These are phyloP conservation scores for Phyllotreta cruciferae DNA, from an alignment of 2,888 invertebrate species.

Conservation along the genomic window DNA sequence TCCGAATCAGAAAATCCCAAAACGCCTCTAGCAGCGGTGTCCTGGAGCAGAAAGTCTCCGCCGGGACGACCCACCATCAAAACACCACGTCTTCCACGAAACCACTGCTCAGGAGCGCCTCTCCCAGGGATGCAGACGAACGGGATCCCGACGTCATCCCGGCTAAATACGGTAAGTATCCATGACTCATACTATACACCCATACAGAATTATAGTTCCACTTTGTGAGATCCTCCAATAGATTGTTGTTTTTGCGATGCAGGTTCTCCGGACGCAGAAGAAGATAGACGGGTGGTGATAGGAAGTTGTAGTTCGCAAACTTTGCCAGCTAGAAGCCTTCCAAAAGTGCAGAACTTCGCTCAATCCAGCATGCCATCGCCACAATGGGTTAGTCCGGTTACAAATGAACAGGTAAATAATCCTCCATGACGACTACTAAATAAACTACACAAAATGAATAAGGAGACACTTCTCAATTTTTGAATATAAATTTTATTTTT, in stretches of 20 bases:
- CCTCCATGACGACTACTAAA: too few species aligned
- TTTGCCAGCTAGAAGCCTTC: constrained; percentile 46
- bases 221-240: too few species aligned
- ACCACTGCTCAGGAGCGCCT: constrained; percentile 56
- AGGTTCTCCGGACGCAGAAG: constrained; percentile 57
- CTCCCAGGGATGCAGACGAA: constrained; percentile 63
- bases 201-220: too few species aligned
- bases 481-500: too few species aligned
- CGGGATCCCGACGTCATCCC: constrained; percentile 79
- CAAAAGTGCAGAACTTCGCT: constrained; percentile 51
- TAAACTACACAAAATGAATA: too few species aligned
- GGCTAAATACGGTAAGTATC: constrained; percentile 65
- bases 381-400: constrained; percentile 63
- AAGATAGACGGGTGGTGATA: constrained; percentile 45
- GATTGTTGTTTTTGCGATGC: constrained; percentile 14
- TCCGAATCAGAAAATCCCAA: constrained; percentile 60
- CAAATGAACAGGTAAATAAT: constrained; percentile 47
- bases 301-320: constrained; percentile 46
- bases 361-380: constrained; percentile 50
- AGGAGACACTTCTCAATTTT: too few species aligned
- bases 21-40: constrained; percentile 50
- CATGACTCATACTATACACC: too few species aligned
- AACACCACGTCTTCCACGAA: constrained; percentile 57
- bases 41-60: constrained; percentile 60
- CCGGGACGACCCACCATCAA: constrained; percentile 47